A percentile compares a stretch with the other conserved stretches of the same genome.
phyloP scores from a whole-genome alignment of 2,797 vertebrate species.

The Syngnathus rostellatus region DNA sequence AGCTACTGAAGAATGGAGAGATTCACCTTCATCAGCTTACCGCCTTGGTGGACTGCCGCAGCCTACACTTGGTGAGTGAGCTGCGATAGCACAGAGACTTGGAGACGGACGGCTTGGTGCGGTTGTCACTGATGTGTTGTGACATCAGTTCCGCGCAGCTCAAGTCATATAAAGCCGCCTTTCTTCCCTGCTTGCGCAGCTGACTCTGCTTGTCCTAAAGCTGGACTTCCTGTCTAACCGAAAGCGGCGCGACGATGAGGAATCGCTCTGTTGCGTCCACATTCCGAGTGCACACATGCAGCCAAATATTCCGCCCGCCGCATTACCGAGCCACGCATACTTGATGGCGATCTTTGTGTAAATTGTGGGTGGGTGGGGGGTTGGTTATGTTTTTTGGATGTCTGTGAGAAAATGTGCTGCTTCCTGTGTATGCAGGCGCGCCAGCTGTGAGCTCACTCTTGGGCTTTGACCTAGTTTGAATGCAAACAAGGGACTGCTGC shows the following conservation, averaged over 20 bases:
- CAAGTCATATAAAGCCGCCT: conserved; percentile 20
- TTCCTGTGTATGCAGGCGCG: conserved; percentile 1
- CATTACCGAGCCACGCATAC: conserved; percentile 1
- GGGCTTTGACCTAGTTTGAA: conserved; percentile 40
- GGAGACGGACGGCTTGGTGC: conserved; percentile 1
- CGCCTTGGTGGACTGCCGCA: conserved; percentile 93
- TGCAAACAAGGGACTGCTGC: neutral
- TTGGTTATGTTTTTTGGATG: conserved; percentile 11
- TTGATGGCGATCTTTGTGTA: conserved; percentile 1
- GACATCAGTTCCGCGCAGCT: conserved; percentile 29
- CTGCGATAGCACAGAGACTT: conserved; percentile 7
- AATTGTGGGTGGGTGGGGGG: neutral
- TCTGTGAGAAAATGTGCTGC: neutral
- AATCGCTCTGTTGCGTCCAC: conserved; percentile 22
- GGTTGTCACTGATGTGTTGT: conserved; percentile 15
- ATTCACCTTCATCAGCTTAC: conserved; percentile 93
- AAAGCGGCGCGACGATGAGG: conserved; percentile 7
- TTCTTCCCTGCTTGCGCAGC: conserved; percentile 24
- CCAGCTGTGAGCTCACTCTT: conserved; percentile 30
- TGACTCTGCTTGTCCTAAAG: conserved; percentile 40
- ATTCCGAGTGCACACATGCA: conserved; percentile 18
- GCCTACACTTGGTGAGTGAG: conserved; percentile 96
- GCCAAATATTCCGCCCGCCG: neutral
- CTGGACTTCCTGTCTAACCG: conserved; percentile 15
- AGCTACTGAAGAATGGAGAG: conserved; percentile 86